A percentile compares a stretch with the other conserved stretches of the same genome.
These are phyloP conservation scores for Trimorus sp. DNA, from an alignment of 2,888 invertebrate species.

Conservation along the genomic window DNA sequence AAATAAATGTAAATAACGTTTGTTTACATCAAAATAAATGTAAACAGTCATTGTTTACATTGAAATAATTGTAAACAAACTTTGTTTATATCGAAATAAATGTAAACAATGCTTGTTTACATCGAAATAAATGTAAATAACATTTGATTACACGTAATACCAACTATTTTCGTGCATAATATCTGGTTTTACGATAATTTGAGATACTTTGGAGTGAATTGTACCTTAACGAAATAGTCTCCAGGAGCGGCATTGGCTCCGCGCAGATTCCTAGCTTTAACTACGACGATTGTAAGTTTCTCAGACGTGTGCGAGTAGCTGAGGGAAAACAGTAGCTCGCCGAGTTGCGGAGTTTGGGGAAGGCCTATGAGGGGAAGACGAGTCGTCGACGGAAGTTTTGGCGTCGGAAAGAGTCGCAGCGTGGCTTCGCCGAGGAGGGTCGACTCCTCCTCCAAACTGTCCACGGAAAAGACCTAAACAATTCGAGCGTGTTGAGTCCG, in stretches of 20 bases:
- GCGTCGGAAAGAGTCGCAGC: slow-evolving; percentile 75
- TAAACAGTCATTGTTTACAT: too few species aligned
- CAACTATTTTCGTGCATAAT: too few species aligned
- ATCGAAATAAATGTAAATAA: too few species aligned
- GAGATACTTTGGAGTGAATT: too few species aligned
- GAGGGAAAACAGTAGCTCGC: slow-evolving; percentile 91
- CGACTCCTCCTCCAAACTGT: slow-evolving; percentile 72
- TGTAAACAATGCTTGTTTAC: too few species aligned
- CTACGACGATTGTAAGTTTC: slow-evolving; percentile 88
- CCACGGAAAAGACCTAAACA: slow-evolving; percentile 76
- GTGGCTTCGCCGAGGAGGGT: slow-evolving; percentile 77
- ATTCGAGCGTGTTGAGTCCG: too few species aligned
- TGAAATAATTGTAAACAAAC: too few species aligned
- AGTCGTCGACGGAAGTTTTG: slow-evolving; percentile 87
- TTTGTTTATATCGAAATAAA: too few species aligned
- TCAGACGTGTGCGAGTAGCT: slow-evolving; percentile 92
- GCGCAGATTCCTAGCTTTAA: slow-evolving; percentile 89
- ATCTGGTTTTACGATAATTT: too few species aligned
- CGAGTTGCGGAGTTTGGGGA: slow-evolving; percentile 84
- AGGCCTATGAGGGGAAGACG: slow-evolving; percentile 90
- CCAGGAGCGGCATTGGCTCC: slow-evolving; percentile 83
- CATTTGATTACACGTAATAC: too few species aligned
- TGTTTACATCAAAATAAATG: too few species aligned
- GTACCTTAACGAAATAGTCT: slow-evolving; percentile 90
- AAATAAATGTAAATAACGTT: too few species aligned